Base-by-base conservation (phyloP, 2,888 invertebrate genomes). In the Fissipunctia ypsillon region DNA sequence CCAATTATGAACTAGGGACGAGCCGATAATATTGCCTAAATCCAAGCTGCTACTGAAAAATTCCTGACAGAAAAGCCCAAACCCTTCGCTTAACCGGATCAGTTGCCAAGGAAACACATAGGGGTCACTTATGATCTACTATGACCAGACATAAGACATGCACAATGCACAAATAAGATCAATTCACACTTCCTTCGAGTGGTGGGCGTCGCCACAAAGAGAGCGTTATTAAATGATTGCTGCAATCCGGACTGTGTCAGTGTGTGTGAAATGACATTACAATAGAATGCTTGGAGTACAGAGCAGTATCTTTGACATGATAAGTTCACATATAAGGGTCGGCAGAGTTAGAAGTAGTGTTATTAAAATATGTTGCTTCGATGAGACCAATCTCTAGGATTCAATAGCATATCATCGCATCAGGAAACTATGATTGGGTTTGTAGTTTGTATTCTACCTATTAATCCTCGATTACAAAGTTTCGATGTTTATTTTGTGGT, bases 201-300 rank as follows among this genome's bases (percentile, higher is more conserved):
- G 59, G 85, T 84, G 87, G 87, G 81, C 90, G 90, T 88, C 89
- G 66, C 67, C 66, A 84, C 85, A 84, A 84, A 79, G 71, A 77
- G 78, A 56, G 63, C 78, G 81, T 91, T 91, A 94, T 93, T 92
- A 91, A 86, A 94, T 92, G 93, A 94, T 94, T 92, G 92, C 87
- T 31, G 72, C 84, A 83, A 88, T 92, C 92, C 89, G 90, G 90
- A 76, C 73, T 2, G 56, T 16, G 67, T 56, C 75, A 81, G 69
- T 71, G 60, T 85, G 81, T 87, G 87, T 86, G 89, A 88, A 90
- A 88, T 41, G 59, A 79, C 63, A 63, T 68, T 38, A 76, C 66
- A 77, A 79, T 69, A 50, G 52, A 41, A 22, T 56, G 48, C 41
- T n/a, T 59, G 28, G 25, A 28, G 57, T 45, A 43, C 31, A 48